phyloP scores from a whole-genome alignment of 1,140 invertebrate genomes.

The Brachionus koreanus region DNA sequence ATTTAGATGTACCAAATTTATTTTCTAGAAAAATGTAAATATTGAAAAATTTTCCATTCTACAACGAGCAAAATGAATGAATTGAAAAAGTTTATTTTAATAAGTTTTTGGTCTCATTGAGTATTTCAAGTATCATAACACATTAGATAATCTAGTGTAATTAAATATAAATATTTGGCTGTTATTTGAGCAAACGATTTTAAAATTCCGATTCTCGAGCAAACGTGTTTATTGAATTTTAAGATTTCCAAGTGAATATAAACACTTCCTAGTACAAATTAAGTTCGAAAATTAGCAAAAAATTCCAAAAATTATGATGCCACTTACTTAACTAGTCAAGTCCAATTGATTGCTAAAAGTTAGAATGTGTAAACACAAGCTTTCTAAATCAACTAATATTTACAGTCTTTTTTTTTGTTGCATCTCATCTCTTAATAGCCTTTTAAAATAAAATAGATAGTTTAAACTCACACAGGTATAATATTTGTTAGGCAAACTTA shows the following conservation, averaged over 20 bases:
- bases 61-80: too few species aligned
- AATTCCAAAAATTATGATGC: conserved; percentile 28
- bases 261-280: conserved; percentile 25
- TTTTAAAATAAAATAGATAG: conserved; percentile 8
- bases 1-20: too few species aligned
- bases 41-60: too few species aligned
- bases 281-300: conserved; percentile 26
- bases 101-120: background rate
- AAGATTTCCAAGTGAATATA: conserved; percentile 32
- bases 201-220: conserved; percentile 18
- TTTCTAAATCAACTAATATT: conserved; percentile 29
- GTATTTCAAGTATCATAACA: background rate
- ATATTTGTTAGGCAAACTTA: background rate
- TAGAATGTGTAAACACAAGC: background rate
- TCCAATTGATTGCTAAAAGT: background rate
- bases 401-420: background rate
- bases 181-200: conserved; percentile 38
- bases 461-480: conserved; percentile 35
- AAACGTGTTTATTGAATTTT: conserved; percentile 39
- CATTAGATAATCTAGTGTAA: conserved; percentile 27
- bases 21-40: too few species aligned
- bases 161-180: conserved; percentile 31
- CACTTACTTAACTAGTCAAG: background rate
- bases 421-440: background rate
- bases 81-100: too few species aligned